Conservation (phyloP, 2,888 invertebrate species). For the Athalia cordata region DNA sequence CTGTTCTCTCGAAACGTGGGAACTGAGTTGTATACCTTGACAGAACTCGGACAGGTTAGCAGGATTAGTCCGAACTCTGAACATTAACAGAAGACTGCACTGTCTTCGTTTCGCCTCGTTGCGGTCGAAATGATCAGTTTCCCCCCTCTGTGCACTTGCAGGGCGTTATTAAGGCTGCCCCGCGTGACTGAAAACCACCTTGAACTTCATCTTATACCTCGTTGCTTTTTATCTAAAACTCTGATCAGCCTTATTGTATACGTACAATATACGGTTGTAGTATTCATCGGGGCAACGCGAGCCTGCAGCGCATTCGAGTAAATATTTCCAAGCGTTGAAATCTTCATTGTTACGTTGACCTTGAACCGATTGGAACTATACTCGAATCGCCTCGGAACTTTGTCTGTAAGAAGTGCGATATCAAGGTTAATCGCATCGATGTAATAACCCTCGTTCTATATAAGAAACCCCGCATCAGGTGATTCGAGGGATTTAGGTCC, state of each 20-base stretch:
- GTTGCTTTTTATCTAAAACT: neutral
- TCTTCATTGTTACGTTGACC: no score
- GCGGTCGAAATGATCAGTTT: slow-evolving; percentile 61
- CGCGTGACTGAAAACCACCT: neutral
- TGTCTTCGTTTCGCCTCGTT: slow-evolving; percentile 67
- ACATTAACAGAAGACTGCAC: slow-evolving; percentile 42
- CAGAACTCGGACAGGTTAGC: slow-evolving; percentile 42
- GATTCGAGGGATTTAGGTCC: slow-evolving; percentile 9
- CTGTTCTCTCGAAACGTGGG: slow-evolving; percentile 66
- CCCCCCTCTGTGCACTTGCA: slow-evolving; percentile 11
- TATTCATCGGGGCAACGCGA: no score
- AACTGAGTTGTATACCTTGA: slow-evolving; percentile 62
- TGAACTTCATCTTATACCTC: neutral
- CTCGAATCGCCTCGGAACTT: no score
- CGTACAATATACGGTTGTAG: no score
- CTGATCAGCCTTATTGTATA: neutral
- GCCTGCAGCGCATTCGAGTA: no score
- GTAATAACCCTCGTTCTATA: no score
- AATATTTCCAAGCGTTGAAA: no score
- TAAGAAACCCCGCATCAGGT: neutral
- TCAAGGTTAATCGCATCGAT: no score
- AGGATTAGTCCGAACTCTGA: slow-evolving; percentile 39
- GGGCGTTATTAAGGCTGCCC: neutral
- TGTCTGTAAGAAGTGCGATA: no score
- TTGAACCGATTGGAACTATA: no score